Evolutionary conservation across 2,113 vertebrate genomes (phyloP), one percentile per base, ranked within the genome.

Genomic region (Anolis carolinensis): DNA sequence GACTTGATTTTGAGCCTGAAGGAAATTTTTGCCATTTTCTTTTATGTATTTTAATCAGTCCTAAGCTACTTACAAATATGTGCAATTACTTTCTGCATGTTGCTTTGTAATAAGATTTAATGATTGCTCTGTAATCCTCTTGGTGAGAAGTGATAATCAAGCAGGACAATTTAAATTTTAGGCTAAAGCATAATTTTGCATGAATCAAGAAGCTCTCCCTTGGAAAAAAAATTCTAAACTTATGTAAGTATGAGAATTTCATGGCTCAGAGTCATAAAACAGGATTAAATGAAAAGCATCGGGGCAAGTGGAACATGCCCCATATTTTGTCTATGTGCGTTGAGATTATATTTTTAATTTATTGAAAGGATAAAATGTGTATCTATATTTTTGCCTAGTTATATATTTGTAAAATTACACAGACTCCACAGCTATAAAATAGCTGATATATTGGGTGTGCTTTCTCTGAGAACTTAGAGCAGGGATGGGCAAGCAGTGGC

Each of bases 31-130:
- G 90, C 92, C 81, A 92, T 92, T 95, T 96, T 94, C 79, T 93
- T 93, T 95, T 94, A 96, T 96, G 93, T 93, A 96, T 97, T 96
- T 97, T 96, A 96, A 96, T 96, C 94, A 96, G 93, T 95, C 93
- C 95, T 96, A 96, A 96, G 96, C 96, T 96, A 95, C 96, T 95
- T 96, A 97, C 95, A 97, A 96, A 96, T 96, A 95, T 91, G 89
- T 93, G 95, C 96, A 95, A 96, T 96, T 96, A 95, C 95, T 95
- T 95, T 94, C 95, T 91, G 93, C 94, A 93, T 91, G 93, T 93
- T 0, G 13, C 90, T 94, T 95, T 96, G 94, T 96, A 95, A 95
- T 96, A 96, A 95, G 95, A 95, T 94, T 95, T 95, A 95, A 96
- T 94, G 95, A 92, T 93, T 95, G 70, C 44, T 92, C 93, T 82